Conservation (phyloP, 2,888 invertebrate species). For the Cheilosia variabilis region DNA sequence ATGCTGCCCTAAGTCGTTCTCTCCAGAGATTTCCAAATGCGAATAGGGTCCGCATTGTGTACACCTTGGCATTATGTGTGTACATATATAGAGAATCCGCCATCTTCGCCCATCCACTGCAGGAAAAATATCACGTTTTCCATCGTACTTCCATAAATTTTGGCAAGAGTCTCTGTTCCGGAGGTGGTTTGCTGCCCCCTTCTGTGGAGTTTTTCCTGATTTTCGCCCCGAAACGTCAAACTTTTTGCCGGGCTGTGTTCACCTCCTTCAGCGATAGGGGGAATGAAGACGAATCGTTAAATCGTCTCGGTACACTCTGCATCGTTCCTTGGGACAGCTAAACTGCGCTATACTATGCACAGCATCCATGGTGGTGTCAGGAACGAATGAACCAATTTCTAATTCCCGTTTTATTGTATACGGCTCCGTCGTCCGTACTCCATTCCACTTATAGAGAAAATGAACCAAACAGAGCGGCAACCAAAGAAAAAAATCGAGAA, state of each 20-base stretch:
- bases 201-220: slow-evolving; percentile 4
- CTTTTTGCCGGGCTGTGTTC: slow-evolving; percentile 32
- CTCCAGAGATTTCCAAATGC: slow-evolving; percentile 57
- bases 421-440: slow-evolving; percentile 35
- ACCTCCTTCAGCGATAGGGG: slow-evolving; percentile 2
- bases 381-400: slow-evolving; percentile 74
- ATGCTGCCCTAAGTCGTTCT: slow-evolving; percentile 36
- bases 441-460: slow-evolving; percentile 45
- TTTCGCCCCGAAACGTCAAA: slow-evolving; percentile 42
- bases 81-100: slow-evolving; percentile 5
- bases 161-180: slow-evolving; percentile 47
- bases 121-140: slow-evolving; percentile 62
- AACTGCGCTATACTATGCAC: slow-evolving; percentile 24
- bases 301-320: slow-evolving; percentile 12
- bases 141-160: slow-evolving; percentile 51
- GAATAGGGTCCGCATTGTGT: background rate
- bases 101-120: slow-evolving; percentile 10
- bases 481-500: slow-evolving; percentile 5
- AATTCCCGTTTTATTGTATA: slow-evolving; percentile 72
- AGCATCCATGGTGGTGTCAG: slow-evolving; percentile 53
- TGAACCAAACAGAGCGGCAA: slow-evolving; percentile 24
- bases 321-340: slow-evolving; percentile 20
- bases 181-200: slow-evolving; percentile 7
- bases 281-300: slow-evolving; percentile 48
- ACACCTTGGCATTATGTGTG: slow-evolving; percentile 39